Evolutionary conservation across 2,113 vertebrate genomes (phyloP).

Genomic region (Nipponia nippon): DNA sequence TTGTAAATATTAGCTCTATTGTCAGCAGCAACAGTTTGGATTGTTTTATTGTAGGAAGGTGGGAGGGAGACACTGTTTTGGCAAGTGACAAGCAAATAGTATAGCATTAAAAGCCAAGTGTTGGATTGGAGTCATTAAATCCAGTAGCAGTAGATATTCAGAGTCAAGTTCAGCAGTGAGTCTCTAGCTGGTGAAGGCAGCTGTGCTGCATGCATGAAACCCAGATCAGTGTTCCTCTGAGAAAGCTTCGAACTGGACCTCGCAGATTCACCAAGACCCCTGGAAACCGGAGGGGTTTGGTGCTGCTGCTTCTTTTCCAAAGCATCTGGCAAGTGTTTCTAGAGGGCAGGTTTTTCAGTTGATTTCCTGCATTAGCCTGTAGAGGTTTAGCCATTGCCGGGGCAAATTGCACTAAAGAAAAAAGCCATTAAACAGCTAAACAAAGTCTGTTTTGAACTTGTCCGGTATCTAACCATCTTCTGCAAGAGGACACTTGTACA

Average conservation of each 20-base stretch:
- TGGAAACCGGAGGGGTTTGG: accelerated
- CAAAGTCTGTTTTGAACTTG: neutral
- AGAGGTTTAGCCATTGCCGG: neutral
- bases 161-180: neutral
- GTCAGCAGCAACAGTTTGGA: neutral
- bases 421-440: neutral
- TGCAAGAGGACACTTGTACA: neutral
- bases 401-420: neutral
- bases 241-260: neutral
- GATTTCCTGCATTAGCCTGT: neutral
- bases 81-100: neutral
- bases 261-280: accelerated
- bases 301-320: neutral
- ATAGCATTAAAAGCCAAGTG: neutral
- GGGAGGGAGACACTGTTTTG: neutral
- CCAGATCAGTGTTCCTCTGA: neutral
- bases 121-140: neutral
- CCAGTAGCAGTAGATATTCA: neutral
- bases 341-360: neutral
- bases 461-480: neutral
- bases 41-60: neutral
- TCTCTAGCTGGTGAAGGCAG: neutral
- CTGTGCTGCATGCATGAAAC: neutral
- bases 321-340: neutral
- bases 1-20: neutral